Conservation (phyloP, 1,140 invertebrate species). For the Elysia chlorotica region DNA sequence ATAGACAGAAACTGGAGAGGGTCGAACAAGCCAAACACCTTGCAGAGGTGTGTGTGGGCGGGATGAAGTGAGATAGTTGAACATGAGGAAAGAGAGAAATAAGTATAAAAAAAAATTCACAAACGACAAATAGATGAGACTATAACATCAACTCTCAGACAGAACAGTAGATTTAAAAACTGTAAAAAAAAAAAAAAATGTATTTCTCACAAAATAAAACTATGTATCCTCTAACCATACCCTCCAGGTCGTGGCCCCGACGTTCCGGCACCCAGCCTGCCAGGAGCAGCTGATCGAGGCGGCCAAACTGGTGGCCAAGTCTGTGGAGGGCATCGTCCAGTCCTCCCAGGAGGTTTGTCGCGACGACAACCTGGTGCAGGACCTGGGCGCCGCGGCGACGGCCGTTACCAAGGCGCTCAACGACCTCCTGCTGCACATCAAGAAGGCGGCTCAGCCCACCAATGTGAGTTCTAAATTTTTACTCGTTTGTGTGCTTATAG, state of each 20-base stretch:
- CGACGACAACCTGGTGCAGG: constrained; percentile 74
- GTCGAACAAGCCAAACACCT: no score
- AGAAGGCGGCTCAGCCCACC: constrained; percentile 62
- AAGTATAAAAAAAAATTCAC: no score
- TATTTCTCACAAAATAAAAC: background rate
- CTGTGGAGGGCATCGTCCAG: constrained; percentile 87
- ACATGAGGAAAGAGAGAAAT: no score
- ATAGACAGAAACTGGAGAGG: no score
- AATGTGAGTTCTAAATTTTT: no score
- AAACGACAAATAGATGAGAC: no score
- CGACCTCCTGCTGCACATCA: constrained; percentile 89
- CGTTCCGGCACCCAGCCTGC: constrained; percentile 86
- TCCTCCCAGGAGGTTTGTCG: constrained; percentile 73
- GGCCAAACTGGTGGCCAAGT: constrained; percentile 87
- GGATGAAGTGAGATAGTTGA: no score
- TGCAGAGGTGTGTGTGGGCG: no score
- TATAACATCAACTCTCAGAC: background rate
- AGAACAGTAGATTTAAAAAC: background rate
- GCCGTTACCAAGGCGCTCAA: constrained; percentile 90
- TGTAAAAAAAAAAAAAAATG: no score
- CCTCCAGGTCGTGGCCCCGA: constrained; percentile 68
- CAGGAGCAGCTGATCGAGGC: constrained; percentile 93
- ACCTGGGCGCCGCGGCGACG: constrained; percentile 82
- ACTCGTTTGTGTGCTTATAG: no score
- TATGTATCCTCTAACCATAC: background rate